A percentile compares a stretch with the other conserved stretches of the same genome.
Evolutionary conservation across 2,888 invertebrate species (phyloP).

Genomic region (Coenonympha arcania): DNA sequence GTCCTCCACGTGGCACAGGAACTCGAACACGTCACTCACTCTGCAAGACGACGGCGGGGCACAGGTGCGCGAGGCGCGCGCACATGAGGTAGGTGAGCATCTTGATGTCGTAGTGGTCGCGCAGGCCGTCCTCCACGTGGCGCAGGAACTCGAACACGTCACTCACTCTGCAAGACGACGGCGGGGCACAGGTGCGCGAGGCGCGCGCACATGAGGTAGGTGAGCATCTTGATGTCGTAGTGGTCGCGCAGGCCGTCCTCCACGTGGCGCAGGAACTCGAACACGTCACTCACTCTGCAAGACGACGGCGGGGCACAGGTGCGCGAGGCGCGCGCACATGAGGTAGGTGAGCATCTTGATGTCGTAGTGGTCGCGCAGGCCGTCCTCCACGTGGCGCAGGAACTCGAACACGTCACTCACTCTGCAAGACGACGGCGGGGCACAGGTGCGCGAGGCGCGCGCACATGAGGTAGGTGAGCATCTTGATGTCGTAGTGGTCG

Average conservation of each 20-base stretch:
- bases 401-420: conserved; percentile 78
- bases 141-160: conserved; percentile 79
- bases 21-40: conserved; percentile 72
- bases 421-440: conserved; percentile 93
- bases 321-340: conserved; percentile 95
- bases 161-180: conserved; percentile 91
- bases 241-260: conserved; percentile 95
- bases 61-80: conserved; percentile 91
- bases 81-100: conserved; percentile 99
- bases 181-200: conserved; percentile 94
- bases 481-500: conserved; percentile 96
- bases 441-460: conserved; percentile 93
- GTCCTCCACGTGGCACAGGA: no score
- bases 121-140: conserved; percentile 96
- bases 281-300: conserved; percentile 81
- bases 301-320: conserved; percentile 94
- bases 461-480: conserved; percentile 99
- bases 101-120: conserved; percentile 96
- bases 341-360: conserved; percentile 99
- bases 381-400: conserved; percentile 96
- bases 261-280: conserved; percentile 90
- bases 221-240: conserved; percentile 98
- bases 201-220: conserved; percentile 97
- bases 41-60: conserved; percentile 94
- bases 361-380: conserved; percentile 92